Evolutionary conservation across 2,888 invertebrate species (phyloP).

Genomic region (Aelia acuminata): DNA sequence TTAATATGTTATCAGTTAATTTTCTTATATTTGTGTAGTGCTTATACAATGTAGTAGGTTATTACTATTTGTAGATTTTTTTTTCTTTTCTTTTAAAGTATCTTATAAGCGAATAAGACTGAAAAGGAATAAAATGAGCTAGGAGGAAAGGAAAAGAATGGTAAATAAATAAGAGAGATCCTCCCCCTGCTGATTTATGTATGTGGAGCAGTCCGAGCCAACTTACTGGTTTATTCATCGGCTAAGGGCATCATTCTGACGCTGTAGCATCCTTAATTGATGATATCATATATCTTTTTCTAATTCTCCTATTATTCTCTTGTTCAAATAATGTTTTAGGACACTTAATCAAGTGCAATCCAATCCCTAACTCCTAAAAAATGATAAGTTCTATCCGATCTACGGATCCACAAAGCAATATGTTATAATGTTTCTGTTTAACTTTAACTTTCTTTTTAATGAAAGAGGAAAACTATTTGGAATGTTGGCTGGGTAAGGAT

Average conservation of each 20-base stretch:
- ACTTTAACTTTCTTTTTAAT: no score
- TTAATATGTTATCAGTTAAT: no score
- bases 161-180: background rate
- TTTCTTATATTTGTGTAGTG: no score
- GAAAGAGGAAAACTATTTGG: no score
- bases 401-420: no score
- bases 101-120: background rate
- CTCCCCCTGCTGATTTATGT: background rate
- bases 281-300: background rate
- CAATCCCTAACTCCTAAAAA: background rate
- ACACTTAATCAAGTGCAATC: background rate
- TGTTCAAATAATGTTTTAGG: background rate
- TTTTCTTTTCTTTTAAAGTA: no score
- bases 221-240: background rate
- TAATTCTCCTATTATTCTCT: background rate
- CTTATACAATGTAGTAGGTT: no score
- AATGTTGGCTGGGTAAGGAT: no score
- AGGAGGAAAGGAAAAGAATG: background rate
- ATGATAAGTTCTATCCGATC: no score
- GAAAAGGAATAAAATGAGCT: background rate
- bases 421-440: no score
- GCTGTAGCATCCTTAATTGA: no score
- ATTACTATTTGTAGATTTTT: no score
- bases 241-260: background rate
- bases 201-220: background rate